Evolutionary conservation across 2,113 vertebrate genomes (phyloP).

Genomic region (Channa maculata): DNA sequence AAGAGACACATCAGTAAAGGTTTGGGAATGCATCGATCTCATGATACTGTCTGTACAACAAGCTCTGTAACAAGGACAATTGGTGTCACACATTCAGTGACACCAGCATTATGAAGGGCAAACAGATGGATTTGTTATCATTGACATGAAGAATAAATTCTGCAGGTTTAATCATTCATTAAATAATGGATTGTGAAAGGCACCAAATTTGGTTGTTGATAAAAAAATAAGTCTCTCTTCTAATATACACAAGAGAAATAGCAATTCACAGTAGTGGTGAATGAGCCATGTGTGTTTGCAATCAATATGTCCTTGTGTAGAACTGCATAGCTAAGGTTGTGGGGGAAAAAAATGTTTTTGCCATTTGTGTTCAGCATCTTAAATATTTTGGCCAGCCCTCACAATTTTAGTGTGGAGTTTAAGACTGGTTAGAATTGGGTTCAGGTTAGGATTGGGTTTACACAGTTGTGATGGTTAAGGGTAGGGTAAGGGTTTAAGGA

Average conservation of each 20-base stretch:
- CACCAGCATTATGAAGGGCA: constrained; percentile 54
- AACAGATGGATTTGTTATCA: constrained; percentile 52
- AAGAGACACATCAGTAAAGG: constrained; percentile 45
- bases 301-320: no score
- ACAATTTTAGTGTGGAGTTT: no score
- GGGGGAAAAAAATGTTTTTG: no score
- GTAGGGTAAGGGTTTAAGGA: no score
- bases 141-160: constrained; percentile 38
- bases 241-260: constrained; percentile 19
- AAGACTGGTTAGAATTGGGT: no score
- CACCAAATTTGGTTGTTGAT: constrained; percentile 3
- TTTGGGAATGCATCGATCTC: constrained; percentile 68
- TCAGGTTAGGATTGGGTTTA: no score
- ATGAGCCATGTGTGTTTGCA: constrained; percentile 1
- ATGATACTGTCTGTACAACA: constrained; percentile 40
- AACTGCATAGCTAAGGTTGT: no score
- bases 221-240: constrained; percentile 14
- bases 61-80: constrained; percentile 58
- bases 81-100: constrained; percentile 50
- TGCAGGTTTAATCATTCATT: constrained; percentile 25
- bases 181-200: constrained; percentile 17
- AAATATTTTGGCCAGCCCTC: no score
- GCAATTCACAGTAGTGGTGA: constrained; percentile 11
- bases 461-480: no score
- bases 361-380: no score